Conservation (phyloP, 2,113 vertebrate genomes). For the Coreoperca whiteheadi region DNA sequence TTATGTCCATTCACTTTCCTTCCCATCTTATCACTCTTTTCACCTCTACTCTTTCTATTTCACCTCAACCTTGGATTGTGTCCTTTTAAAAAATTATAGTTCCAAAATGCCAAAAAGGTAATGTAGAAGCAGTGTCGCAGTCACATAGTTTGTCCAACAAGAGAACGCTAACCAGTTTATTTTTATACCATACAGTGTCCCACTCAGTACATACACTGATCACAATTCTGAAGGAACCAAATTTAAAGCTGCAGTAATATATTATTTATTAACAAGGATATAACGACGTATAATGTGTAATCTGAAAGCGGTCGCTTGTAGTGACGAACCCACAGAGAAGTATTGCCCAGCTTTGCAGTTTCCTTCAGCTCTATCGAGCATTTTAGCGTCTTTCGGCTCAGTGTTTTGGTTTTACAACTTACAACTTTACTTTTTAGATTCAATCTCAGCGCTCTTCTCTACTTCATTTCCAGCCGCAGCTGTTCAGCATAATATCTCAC, state of each 20-base stretch:
- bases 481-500: no score
- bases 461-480: no score
- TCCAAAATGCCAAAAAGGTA: background rate
- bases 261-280: background rate
- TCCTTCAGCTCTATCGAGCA: background rate
- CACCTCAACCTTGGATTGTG: background rate
- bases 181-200: background rate
- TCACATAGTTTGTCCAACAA: background rate
- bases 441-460: no score
- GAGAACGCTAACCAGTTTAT: background rate
- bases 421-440: no score
- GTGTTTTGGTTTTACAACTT: background rate
- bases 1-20: slow-evolving; percentile 16
- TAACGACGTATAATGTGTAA: no score
- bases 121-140: background rate
- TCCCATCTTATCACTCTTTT: background rate
- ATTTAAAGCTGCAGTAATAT: background rate
- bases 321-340: background rate
- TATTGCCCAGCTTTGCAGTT: background rate
- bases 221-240: background rate
- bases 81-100: background rate
- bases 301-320: background rate
- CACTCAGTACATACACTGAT: background rate
- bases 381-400: background rate
- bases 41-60: background rate